Evolutionary conservation across 2,797 vertebrate genomes (phyloP).

Genomic region (Microchirus variegatus): DNA sequence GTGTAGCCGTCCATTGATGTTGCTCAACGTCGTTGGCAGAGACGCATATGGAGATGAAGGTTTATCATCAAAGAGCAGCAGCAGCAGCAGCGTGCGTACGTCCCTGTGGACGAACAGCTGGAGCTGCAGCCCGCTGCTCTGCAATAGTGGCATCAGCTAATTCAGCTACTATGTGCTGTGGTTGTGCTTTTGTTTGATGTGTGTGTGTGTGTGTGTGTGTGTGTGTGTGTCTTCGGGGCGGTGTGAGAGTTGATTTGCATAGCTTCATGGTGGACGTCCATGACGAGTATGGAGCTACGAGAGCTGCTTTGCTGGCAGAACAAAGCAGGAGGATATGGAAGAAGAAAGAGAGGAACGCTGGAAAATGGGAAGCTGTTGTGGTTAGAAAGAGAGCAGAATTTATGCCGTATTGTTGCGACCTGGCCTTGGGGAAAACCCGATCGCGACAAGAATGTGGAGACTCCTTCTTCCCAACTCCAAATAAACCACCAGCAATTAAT

Average conservation of each 20-base stretch:
- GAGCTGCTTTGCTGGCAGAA: slow-evolving; percentile 9
- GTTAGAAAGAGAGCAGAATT: no score
- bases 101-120: slow-evolving; percentile 25
- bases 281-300: not conserved
- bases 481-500: no score
- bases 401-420: no score
- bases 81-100: no score
- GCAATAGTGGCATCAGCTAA: slow-evolving; percentile 4
- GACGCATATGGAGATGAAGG: slow-evolving; percentile 8
- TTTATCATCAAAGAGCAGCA: slow-evolving; percentile 34
- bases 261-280: slow-evolving; percentile 15
- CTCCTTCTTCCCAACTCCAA: no score
- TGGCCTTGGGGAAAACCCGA: no score
- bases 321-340: slow-evolving; percentile 1
- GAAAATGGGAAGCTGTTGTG: not conserved
- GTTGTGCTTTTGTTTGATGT: slow-evolving; percentile 24
- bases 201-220: slow-evolving; percentile 2
- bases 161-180: slow-evolving; percentile 8
- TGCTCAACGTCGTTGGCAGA: slow-evolving; percentile 1
- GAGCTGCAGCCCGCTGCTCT: not conserved
- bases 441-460: no score
- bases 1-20: not conserved
- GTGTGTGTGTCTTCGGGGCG: no score
- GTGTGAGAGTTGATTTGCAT: slow-evolving; percentile 1
- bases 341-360: slow-evolving; percentile 8